Conservation (phyloP, 2,888 invertebrate genomes). For the Lepeophtheirus nordmannii region DNA sequence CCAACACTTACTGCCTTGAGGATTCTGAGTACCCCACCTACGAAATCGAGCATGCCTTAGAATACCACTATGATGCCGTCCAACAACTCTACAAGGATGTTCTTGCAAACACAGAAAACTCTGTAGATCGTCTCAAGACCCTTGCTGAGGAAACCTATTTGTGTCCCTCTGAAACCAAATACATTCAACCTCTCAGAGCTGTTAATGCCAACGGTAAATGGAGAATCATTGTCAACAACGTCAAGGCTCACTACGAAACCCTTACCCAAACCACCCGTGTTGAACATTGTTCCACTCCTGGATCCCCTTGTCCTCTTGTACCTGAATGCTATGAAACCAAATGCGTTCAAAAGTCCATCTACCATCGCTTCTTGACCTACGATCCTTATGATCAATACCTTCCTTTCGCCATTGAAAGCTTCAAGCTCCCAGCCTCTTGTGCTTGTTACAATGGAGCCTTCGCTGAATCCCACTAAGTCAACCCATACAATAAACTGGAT, state of each 20-base stretch:
- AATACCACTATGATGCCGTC: conserved; percentile 27
- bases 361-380: conserved; percentile 29
- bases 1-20: conserved; percentile 25
- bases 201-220: conserved; percentile 29
- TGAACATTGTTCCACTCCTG: conserved; percentile 27
- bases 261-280: conserved; percentile 28
- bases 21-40: conserved; percentile 27
- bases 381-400: conserved; percentile 28
- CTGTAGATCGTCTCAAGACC: conserved; percentile 27
- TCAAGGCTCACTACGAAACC: conserved; percentile 28
- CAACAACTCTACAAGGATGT: conserved; percentile 28
- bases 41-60: conserved; percentile 27
- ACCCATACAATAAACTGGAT: neutral
- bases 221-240: conserved; percentile 29
- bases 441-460: conserved; percentile 27
- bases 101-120: conserved; percentile 28
- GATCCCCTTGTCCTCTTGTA: conserved; percentile 29
- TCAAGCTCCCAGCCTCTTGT: conserved; percentile 28
- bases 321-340: conserved; percentile 29
- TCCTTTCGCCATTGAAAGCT: conserved; percentile 28
- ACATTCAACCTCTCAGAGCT: conserved; percentile 29
- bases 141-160: conserved; percentile 28
- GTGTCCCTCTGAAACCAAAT: conserved; percentile 29
- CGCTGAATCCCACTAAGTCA: conserved; percentile 14
- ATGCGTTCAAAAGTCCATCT: conserved; percentile 30